phyloP scores from a whole-genome alignment of 1,140 invertebrate species.

The Pararge aegeria region DNA sequence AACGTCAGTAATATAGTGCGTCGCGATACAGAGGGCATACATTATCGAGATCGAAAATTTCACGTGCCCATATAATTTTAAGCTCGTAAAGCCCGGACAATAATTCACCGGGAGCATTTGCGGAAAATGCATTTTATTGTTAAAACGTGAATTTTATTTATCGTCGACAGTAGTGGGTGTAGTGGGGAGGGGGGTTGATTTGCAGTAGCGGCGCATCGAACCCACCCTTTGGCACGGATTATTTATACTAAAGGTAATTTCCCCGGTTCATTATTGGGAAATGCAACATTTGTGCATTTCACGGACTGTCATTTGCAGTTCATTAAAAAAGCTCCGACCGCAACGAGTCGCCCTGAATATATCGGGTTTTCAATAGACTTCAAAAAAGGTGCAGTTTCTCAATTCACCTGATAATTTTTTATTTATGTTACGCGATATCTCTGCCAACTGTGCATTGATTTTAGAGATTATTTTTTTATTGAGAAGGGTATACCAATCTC shows the following conservation, averaged over 20 bases:
- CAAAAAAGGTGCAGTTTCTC: too few relatives aligned
- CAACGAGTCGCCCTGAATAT: constrained; percentile 26
- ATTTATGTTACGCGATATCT: too few relatives aligned
- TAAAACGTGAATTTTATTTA: constrained; percentile 80
- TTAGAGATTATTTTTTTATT: too few relatives aligned
- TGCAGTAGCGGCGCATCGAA: constrained; percentile 73
- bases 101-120: constrained; percentile 78
- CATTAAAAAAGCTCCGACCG: constrained; percentile 61
- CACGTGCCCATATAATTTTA: constrained; percentile 79
- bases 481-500: too few relatives aligned
- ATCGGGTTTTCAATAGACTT: too few relatives aligned
- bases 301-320: constrained; percentile 69
- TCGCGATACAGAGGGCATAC: constrained; percentile 47
- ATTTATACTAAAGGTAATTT: constrained; percentile 79
- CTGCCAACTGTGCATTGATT: too few relatives aligned
- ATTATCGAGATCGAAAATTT: constrained; percentile 79
- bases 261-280: constrained; percentile 75
- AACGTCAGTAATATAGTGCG: constrained; percentile 63
- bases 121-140: constrained; percentile 80
- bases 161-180: constrained; percentile 72
- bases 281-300: constrained; percentile 75
- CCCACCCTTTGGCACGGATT: constrained; percentile 76
- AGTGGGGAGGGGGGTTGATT: constrained; percentile 64
- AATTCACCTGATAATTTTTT: too few relatives aligned
- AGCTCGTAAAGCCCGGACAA: constrained; percentile 76